phyloP scores from a whole-genome alignment of 35 echinoderm and acorn worm genomes.

The Holothuria glaberrima region DNA sequence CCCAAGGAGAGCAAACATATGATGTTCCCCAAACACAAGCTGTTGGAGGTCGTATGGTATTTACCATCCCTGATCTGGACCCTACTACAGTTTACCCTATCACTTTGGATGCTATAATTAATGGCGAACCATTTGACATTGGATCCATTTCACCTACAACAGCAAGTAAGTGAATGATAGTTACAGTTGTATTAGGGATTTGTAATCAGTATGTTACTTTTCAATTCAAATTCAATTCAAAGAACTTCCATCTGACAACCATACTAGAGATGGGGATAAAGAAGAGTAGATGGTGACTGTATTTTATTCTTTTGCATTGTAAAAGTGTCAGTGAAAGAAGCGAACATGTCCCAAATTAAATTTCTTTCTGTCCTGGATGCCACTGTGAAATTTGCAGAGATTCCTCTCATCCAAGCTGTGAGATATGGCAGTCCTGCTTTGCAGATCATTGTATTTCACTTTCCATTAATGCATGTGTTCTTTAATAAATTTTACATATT shows the following conservation, averaged over 20 bases:
- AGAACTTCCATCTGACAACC: no score
- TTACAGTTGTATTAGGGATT: no score
- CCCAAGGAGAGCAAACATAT: slow-evolving; percentile 2
- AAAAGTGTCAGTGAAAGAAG: no score
- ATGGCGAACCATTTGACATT: background rate
- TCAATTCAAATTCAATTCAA: no score
- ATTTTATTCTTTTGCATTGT: no score
- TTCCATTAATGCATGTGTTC: background rate
- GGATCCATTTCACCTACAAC: background rate
- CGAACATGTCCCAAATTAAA: no score
- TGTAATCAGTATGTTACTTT: no score
- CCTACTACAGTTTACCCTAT: slow-evolving; percentile 21
- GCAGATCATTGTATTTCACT: background rate
- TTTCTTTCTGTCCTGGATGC: no score
- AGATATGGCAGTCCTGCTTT: background rate
- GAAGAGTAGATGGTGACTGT: no score
- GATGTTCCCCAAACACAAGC: slow-evolving; percentile 15
- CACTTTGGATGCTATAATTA: slow-evolving; percentile 19
- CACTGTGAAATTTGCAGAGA: no score
- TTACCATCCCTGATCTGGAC: background rate
- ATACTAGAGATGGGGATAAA: no score
- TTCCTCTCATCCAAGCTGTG: no score
- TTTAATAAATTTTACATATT: background rate
- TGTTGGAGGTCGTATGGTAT: slow-evolving; percentile 26
- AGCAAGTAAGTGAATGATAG: slow-evolving; percentile 10